A percentile compares a stretch with the other conserved stretches of the same genome.
These are phyloP conservation scores for Cheilosia variabilis DNA, from an alignment of 2,888 invertebrate species.

Conservation along the genomic window DNA sequence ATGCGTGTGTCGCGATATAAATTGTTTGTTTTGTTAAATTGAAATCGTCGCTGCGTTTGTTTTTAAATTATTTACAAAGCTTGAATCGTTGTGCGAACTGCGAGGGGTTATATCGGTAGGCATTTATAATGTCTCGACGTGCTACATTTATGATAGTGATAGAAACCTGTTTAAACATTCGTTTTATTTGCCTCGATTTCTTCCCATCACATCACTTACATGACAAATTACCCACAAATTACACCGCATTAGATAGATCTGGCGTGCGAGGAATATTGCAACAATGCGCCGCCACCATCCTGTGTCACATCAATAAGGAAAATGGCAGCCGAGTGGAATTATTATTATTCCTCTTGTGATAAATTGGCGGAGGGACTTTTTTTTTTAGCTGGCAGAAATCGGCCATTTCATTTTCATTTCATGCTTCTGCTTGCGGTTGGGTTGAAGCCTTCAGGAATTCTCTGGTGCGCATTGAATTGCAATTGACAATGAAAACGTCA, in stretches of 20 bases:
- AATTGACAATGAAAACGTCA: conserved; percentile 67
- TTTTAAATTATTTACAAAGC: conserved; percentile 46
- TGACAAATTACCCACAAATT: conserved; percentile 19
- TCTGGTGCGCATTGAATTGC: conserved; percentile 45
- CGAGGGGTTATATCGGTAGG: background rate
- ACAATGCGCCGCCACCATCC: background rate
- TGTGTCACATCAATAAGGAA: conserved; percentile 24
- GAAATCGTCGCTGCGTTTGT: conserved; percentile 36
- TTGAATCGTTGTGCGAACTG: conserved; percentile 31
- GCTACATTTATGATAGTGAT: background rate
- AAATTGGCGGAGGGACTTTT: conserved; percentile 13
- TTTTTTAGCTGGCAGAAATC: conserved; percentile 11
- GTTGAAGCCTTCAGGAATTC: conserved; percentile 7
- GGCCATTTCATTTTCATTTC: conserved; percentile 5
- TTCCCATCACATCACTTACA: background rate
- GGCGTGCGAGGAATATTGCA: conserved; percentile 8
- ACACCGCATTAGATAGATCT: background rate
- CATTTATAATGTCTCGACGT: background rate
- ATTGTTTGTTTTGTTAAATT: conserved; percentile 66
- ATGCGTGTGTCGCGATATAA: conserved; percentile 29
- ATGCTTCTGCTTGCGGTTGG: conserved; percentile 1
- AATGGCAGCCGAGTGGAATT: conserved; percentile 14
- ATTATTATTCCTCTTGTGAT: conserved; percentile 7
- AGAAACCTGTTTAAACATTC: background rate
- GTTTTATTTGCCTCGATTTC: no score